Percentiles rank a stretch among this genome's conserved stretches.
Evolutionary conservation across 2,888 invertebrate species (phyloP).

Genomic region (Ichneumoninae sp.): DNA sequence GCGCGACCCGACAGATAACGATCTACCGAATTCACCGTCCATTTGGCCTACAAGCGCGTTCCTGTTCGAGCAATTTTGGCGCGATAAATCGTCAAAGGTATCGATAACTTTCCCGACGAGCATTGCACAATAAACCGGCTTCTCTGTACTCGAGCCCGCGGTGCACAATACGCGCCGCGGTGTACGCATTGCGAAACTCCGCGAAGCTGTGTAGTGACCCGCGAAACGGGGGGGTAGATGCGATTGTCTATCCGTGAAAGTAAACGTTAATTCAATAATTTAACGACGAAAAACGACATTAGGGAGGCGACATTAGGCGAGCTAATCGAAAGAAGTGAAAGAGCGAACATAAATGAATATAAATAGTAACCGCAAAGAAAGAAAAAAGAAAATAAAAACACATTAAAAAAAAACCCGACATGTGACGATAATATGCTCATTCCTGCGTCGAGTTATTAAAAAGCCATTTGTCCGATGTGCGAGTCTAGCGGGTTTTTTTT

Average conservation of each 20-base stretch:
- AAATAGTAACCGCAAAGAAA: conserved; percentile 16
- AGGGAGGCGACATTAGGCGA: neutral
- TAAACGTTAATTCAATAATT: conserved; percentile 58
- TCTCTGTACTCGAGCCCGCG: conserved; percentile 48
- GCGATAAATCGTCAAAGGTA: conserved; percentile 48
- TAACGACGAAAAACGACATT: conserved; percentile 21
- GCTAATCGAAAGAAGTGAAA: conserved; percentile 46
- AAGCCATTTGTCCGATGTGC: conserved; percentile 21
- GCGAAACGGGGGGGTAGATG: conserved; percentile 13
- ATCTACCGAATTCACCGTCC: conserved; percentile 21
- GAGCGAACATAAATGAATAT: conserved; percentile 10
- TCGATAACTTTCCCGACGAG: conserved; percentile 65
- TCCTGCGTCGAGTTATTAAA: conserved; percentile 42
- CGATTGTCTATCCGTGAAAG: conserved; percentile 63
- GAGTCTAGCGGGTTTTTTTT: neutral
- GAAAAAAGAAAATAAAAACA: no score
- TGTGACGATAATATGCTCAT: conserved; percentile 14
- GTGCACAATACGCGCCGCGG: neutral
- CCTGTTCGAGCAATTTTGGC: conserved; percentile 1
- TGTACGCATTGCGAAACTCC: conserved; percentile 23
- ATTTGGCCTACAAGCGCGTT: conserved; percentile 1
- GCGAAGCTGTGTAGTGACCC: no score
- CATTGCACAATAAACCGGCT: conserved; percentile 59
- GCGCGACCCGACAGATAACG: neutral
- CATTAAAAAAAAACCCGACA: neutral